Evolutionary conservation across 2,888 invertebrate genomes (phyloP).

Genomic region (Nemoura dubitans): DNA sequence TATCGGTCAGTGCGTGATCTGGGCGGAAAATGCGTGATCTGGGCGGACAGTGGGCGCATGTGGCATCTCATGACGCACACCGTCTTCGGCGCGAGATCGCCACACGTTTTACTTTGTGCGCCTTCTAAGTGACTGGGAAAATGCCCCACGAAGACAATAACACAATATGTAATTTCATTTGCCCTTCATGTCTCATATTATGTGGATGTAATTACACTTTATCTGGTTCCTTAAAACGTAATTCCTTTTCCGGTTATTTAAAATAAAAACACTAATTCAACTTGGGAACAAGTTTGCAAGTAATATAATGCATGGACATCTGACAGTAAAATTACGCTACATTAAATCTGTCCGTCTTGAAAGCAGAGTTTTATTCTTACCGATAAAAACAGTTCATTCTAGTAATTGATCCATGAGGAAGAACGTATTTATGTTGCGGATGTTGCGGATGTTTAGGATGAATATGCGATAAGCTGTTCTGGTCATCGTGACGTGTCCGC

Average conservation of each 20-base stretch:
- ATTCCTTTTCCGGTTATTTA: constrained; percentile 41
- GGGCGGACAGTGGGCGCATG: neutral
- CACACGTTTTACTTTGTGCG: neutral
- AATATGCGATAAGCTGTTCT: neutral
- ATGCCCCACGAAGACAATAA: constrained; percentile 9
- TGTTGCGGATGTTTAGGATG: too few species aligned
- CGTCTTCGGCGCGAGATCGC: neutral
- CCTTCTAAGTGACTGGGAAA: constrained; percentile 24
- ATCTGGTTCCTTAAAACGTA: constrained; percentile 43
- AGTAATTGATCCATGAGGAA: neutral
- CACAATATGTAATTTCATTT: constrained; percentile 28
- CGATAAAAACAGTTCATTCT: neutral
- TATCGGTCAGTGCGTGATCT: too few species aligned
- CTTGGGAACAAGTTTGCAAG: neutral
- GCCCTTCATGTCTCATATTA: constrained; percentile 38
- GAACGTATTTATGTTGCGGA: neutral
- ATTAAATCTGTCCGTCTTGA: neutral
- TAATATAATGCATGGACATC: neutral
- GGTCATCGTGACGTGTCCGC: neutral
- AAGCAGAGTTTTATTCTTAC: neutral
- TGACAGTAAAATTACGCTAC: neutral
- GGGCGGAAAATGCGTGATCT: too few species aligned
- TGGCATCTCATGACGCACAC: neutral
- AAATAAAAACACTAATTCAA: constrained; percentile 28
- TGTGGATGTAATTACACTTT: constrained; percentile 35